phyloP scores from a whole-genome alignment of 2,113 vertebrate genomes.

The Astur gentilis region DNA sequence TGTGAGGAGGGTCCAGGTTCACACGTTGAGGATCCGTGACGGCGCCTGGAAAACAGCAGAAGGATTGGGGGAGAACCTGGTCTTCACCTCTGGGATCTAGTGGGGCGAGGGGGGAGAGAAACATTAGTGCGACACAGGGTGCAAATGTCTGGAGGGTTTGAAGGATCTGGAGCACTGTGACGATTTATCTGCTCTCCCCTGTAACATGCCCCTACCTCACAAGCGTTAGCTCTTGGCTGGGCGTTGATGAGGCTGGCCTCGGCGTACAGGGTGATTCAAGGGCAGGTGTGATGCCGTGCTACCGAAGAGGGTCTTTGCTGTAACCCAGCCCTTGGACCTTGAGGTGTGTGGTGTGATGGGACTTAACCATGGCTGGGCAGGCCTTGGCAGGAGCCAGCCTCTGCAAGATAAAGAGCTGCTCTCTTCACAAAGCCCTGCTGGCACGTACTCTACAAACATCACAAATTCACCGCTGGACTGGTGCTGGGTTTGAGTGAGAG shows the following conservation, averaged over 20 bases:
- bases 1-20: slow-evolving; percentile 40
- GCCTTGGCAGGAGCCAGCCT: not conserved
- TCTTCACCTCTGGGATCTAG: slow-evolving; percentile 86
- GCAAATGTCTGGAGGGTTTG: not conserved
- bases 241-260: accelerated
- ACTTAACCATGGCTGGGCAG: not conserved
- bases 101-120: slow-evolving; percentile 20
- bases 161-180: not conserved
- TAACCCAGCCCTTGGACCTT: not conserved
- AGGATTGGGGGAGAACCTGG: slow-evolving; percentile 86
- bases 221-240: not conserved
- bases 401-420: not conserved
- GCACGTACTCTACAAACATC: not conserved
- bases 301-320: accelerated
- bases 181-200: not conserved
- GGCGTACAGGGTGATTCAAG: not conserved
- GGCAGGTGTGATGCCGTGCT: not conserved
- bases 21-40: slow-evolving; percentile 85
- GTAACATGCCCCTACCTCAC: accelerated
- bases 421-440: not conserved
- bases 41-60: slow-evolving; percentile 92
- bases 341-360: not conserved
- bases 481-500: not conserved
- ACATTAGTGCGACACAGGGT: not conserved
- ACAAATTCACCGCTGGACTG: not conserved